These are phyloP conservation scores for Pseudobourletiella spinata DNA, from an alignment of 1,140 invertebrate species.

Conservation along the genomic window DNA sequence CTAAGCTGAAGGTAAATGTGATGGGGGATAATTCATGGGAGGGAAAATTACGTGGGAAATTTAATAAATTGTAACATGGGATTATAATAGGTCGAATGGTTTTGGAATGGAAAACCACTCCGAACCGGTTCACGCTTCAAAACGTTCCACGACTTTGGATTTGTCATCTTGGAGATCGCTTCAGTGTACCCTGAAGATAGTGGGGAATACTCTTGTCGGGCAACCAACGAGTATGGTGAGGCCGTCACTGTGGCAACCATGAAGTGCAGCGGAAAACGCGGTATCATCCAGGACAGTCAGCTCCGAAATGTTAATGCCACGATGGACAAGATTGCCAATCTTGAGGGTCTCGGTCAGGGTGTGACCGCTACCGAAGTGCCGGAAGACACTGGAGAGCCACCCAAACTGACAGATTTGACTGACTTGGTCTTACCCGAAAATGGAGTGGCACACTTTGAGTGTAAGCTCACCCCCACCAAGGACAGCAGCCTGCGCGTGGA, in stretches of 20 bases:
- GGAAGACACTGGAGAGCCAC: slow-evolving; percentile 65
- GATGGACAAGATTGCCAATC: slow-evolving; percentile 83
- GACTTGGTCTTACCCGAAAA: slow-evolving; percentile 81
- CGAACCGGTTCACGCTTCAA: slow-evolving; percentile 76
- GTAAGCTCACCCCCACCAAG: slow-evolving; percentile 66
- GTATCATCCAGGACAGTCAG: slow-evolving; percentile 84
- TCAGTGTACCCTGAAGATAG: slow-evolving; percentile 88
- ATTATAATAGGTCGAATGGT: slow-evolving; percentile 70
- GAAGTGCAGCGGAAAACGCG: slow-evolving; percentile 72
- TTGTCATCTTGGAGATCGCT: slow-evolving; percentile 86
- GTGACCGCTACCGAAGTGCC: slow-evolving; percentile 39
- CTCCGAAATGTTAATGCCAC: slow-evolving; percentile 64
- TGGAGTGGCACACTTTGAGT: slow-evolving; percentile 84
- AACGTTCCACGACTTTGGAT: slow-evolving; percentile 91
- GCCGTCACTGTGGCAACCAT: slow-evolving; percentile 84
- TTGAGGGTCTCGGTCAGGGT: slow-evolving; percentile 69
- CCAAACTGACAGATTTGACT: slow-evolving; percentile 76
- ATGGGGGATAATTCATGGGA: too few relatives aligned
- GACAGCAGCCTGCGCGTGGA: slow-evolving; percentile 88
- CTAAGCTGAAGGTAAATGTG: slow-evolving; percentile 65
- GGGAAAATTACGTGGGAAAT: too few relatives aligned
- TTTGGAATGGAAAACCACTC: slow-evolving; percentile 83
- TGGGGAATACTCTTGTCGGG: slow-evolving; percentile 85
- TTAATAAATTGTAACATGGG: background rate
- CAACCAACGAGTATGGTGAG: slow-evolving; percentile 65